Conservation (phyloP, 2,113 vertebrate species). For the Ovis aries region DNA sequence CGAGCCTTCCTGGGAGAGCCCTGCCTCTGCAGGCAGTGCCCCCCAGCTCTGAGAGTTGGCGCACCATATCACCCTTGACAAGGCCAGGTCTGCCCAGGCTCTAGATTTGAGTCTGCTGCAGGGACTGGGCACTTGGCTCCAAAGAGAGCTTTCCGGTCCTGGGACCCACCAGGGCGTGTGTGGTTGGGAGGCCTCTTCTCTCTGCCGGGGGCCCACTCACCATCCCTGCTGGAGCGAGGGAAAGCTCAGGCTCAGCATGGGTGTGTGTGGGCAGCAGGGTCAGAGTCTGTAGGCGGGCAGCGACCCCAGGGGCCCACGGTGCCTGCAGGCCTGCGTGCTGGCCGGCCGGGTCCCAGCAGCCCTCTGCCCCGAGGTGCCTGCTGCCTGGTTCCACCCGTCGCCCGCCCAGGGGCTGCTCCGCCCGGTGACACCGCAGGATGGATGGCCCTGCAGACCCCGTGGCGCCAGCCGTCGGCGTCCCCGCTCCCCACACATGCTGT, state of each 20-base stretch:
- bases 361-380: not conserved
- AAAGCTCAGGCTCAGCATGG: not conserved
- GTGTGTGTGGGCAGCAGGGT: not conserved
- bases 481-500: not conserved
- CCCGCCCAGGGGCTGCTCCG: accelerated
- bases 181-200: not conserved
- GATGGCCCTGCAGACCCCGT: not conserved
- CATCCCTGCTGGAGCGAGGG: accelerated
- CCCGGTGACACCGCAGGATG: not conserved
- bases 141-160: not conserved
- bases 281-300: not conserved
- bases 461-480: accelerated
- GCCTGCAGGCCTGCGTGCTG: not conserved
- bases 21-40: not conserved
- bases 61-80: accelerated
- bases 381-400: not conserved
- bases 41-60: no score
- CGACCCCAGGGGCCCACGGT: not conserved
- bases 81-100: not conserved
- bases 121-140: not conserved
- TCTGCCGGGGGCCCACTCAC: not conserved
- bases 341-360: not conserved
- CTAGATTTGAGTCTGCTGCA: not conserved
- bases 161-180: not conserved
- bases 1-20: accelerated